Evolutionary conservation across 2,888 invertebrate species (phyloP), one percentile per base, ranked within the genome.

Genomic region (Pseudoips prasinana): DNA sequence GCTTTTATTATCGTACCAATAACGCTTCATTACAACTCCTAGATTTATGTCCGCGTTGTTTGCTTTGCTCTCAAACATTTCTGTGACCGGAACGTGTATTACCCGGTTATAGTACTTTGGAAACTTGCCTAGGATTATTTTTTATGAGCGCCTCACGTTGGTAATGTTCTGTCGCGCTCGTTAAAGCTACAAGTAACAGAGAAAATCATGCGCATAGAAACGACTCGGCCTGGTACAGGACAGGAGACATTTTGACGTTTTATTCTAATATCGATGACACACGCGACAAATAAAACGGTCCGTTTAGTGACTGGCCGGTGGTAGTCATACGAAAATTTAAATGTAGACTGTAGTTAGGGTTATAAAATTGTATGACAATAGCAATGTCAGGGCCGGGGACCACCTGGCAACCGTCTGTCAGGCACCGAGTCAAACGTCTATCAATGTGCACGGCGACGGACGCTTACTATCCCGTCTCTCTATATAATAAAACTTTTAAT

Each of bases 1-100:
- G 73, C 82, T 81, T 70, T 84, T 85, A 86, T 86, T 86, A 86
- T 80, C 78, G 77, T 75, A 71, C 77, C 78, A 77, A 84, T 81
- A 83, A 82, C 78, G 79, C 78, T 84, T 84, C 79, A 85, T 87
- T 84, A 84, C 74, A 62, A 70, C 69, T 72, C 57, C 58, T 74
- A 76, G 68, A 76, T 79, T 75, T 78, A 74, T 75, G 59, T 45
- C 56, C 52, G 39, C 53, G 63, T 65, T 77, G 68, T 79, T 80
- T 78, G 70, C 69, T 70, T 68, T 77, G 58, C 68, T 64, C 63
- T 69, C 47, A 29, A 54, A 50, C 25, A 36, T 60, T 52, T 64
- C 62, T 65, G 63, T 64, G 55, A 58, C 58, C 63, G 62, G 55
- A 64, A 68, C 61, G 48, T 47, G 51, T 58, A 52, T 56, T 48